Evolutionary conservation across 2,797 vertebrate genomes (phyloP), one percentile per base, ranked within the genome.

Genomic region (Diglossa cyanea): DNA sequence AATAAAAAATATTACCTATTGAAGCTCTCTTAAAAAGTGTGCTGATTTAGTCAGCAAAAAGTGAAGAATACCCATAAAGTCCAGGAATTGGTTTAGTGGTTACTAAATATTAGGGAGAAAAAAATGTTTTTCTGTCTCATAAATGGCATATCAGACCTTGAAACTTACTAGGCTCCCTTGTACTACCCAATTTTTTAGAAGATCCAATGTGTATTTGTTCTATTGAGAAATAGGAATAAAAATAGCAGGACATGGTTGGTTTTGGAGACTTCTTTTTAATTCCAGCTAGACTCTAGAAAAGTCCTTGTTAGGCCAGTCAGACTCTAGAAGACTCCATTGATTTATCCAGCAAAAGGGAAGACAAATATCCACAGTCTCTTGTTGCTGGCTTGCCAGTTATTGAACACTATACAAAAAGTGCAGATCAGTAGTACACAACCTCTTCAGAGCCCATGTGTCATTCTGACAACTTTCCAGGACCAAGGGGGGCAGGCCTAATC

Each of bases 401-500:
- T 48, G 71, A 95, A 80, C 37, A 21, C 65, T 37, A 10, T 9
- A 53, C 37, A 85, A 88, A 93, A 93, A 18, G 65, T 54, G 72
- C 65, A 74, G 81, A 91, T 78, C 86, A 72, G 81, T 83, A 67
- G 81, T 37, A 95, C 73, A 70, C 78, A 96, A 94, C 94, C 91
- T 95, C 94, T 95, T 94, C 94, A 94, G 85, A 93, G 88, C 82
- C 90, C 75, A 70, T 94, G 94, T 93, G 91, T 96, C 92, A 94
- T 93, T 93, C 85, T 96, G 90, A 92, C 89, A 94, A 81, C 89
- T 94, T 95, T 92, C 92, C 87, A 93, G 85, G 86, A 94, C 88
- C 89, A 66, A 97, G 68, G 82, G 93, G 87, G 91, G 85, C 85
- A 93, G 79, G 48, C 62, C 65, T 93, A 75, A 96, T 94, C 95